A percentile compares a stretch with the other conserved stretches of the same genome.
phyloP scores from a whole-genome alignment of 37 sponge, comb jelly and placozoan species.

The Dysidea cf. avara region DNA sequence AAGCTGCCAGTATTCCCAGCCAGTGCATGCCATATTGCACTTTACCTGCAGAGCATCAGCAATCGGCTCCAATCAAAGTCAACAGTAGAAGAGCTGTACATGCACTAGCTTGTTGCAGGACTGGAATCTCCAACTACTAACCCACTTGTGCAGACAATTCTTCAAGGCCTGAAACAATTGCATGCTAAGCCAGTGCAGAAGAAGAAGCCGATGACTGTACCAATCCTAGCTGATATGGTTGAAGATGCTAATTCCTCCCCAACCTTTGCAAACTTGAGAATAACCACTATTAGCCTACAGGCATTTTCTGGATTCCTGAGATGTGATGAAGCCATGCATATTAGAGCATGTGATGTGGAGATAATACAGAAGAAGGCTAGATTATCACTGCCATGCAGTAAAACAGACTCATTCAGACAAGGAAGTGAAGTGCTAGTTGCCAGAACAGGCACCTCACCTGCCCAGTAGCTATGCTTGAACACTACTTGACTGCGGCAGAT shows the following conservation, averaged over 20 bases:
- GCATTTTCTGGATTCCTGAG: constrained; percentile 5
- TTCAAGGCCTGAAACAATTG: constrained; percentile 13
- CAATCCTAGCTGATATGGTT: constrained; percentile 1
- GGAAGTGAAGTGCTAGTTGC: constrained; percentile 1
- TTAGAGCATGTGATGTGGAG: neutral
- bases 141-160: neutral
- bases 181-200: neutral
- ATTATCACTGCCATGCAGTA: neutral
- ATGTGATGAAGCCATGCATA: constrained; percentile 12
- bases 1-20: too few species aligned
- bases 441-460: neutral
- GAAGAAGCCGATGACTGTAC: constrained; percentile 35
- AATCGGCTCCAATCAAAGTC: too few species aligned
- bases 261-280: neutral
- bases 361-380: neutral
- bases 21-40: too few species aligned
- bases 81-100: too few species aligned
- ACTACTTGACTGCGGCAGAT: neutral
- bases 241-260: neutral
- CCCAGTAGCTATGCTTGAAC: constrained; percentile 5
- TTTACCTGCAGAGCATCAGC: too few species aligned
- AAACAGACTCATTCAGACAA: constrained; percentile 7
- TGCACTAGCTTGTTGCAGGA: too few species aligned
- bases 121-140: too few species aligned
- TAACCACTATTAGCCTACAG: neutral